Evolutionary conservation across 2,797 vertebrate species (phyloP), one percentile per base, ranked within the genome.

Genomic region (Hybognathus amarus): DNA sequence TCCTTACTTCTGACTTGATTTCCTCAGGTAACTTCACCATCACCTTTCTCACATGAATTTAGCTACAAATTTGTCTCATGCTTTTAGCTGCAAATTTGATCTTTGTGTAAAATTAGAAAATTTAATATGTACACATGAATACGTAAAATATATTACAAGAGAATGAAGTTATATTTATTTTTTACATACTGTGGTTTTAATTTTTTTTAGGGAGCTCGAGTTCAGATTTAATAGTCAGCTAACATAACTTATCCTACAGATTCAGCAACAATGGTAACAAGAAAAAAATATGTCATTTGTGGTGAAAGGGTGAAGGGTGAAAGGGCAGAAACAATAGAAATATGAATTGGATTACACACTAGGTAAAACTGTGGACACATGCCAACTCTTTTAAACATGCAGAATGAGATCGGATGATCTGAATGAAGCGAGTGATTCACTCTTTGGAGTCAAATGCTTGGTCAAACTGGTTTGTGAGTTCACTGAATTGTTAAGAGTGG

Each of bases 11-110:
- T 63, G 36, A 64, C 20, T 61, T 82, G 47, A 50, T 77, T 77
- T 75, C 36, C 52, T 82, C 42, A 83, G 70, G 54, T 56, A 56
- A 22, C 64, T 40, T 75, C 11, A 69, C 75, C 78, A 68, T 85
- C 18, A 22, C 27, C 4, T 69, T 80, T 59, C 66, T 70, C 36
- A 30, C 24, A 20, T 45, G 45, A 12, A 47, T 47, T 47, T 47
- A 47, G 45, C 45, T 15, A 47, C 45, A 47, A 47, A 47, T 47
- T 47, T 4, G 1, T 15, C 42, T 45, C 45, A 47, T 47, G 12
- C 45, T 47, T 50, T 74, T 74, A 50, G 69, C 42, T 71, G 22
- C 45, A 33, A 13, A 10, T 33, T 6, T 71, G 15, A 27, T 71
- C 24, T 15, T 13, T 30, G 9, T 73, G 24, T 30, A 52, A 73